Evolutionary conservation across 2,113 vertebrate species (phyloP).

Genomic region (Crotophaga sulcirostris): DNA sequence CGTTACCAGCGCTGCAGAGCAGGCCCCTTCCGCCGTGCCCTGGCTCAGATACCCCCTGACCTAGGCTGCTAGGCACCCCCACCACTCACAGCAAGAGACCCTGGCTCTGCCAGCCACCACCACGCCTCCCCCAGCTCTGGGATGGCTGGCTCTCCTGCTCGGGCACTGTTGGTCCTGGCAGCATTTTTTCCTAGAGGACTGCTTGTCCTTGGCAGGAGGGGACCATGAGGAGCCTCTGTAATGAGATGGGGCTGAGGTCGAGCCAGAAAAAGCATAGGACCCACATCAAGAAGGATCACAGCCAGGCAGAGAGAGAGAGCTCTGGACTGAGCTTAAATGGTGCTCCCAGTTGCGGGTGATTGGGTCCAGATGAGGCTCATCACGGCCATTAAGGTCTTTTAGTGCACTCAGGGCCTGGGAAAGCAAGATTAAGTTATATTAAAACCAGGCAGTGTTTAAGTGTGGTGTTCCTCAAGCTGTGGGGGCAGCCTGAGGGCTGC

Average conservation of each 20-base stretch:
- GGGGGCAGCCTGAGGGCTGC: background rate
- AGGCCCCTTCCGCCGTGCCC: background rate
- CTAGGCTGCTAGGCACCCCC: background rate
- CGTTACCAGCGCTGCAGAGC: background rate
- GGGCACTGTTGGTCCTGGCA: background rate
- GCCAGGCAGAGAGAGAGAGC: background rate
- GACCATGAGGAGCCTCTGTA: background rate
- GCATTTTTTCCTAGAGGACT: background rate
- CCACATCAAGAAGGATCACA: background rate
- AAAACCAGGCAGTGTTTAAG: background rate
- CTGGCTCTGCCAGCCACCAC: background rate
- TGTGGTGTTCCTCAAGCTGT: background rate
- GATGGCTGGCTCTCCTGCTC: background rate
- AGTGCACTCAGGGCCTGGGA: background rate
- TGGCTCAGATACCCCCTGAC: background rate
- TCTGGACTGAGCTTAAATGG: background rate
- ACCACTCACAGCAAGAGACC: background rate
- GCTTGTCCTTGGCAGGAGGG: background rate
- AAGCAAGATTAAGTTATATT: accelerated
- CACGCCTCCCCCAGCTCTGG: background rate
- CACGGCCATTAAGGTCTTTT: background rate
- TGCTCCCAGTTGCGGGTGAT: background rate
- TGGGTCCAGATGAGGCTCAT: background rate
- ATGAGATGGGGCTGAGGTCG: accelerated
- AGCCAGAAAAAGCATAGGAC: background rate